Conservation (phyloP, 2,888 invertebrate species). For the Melitaea athalia region DNA sequence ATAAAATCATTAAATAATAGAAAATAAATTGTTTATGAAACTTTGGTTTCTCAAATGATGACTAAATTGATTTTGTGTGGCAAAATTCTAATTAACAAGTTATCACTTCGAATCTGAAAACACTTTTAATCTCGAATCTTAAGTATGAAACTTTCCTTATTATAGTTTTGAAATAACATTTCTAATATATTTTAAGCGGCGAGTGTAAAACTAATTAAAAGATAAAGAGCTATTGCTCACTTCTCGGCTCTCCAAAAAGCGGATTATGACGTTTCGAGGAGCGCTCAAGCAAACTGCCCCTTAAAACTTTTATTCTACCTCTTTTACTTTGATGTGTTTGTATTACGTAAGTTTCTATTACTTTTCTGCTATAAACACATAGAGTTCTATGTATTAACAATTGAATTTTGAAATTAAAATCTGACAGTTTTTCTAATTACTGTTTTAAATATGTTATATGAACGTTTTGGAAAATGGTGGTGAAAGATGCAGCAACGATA, state of each 20-base stretch:
- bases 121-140: not conserved
- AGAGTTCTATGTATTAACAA: not conserved
- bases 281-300: conserved; percentile 29
- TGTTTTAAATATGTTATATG: not conserved
- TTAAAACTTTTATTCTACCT: conserved; percentile 32
- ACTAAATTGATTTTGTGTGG: not conserved
- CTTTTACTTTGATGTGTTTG: conserved; percentile 28
- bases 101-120: not conserved
- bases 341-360: conserved; percentile 26
- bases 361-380: conserved; percentile 7
- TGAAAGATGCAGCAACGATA: too few relatives aligned
- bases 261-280: conserved; percentile 31
- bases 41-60: too few relatives aligned
- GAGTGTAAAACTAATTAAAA: conserved; percentile 33
- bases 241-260: conserved; percentile 27
- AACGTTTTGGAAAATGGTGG: too few relatives aligned
- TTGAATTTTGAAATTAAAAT: not conserved
- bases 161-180: conserved; percentile 21
- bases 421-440: not conserved
- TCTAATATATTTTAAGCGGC: conserved; percentile 16
- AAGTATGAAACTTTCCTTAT: conserved; percentile 10
- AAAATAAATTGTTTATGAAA: too few relatives aligned
- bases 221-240: conserved; percentile 32
- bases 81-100: not conserved
- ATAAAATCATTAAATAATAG: too few relatives aligned